phyloP scores from a whole-genome alignment of 2,113 vertebrate species.

The Arothron firmamentum region DNA sequence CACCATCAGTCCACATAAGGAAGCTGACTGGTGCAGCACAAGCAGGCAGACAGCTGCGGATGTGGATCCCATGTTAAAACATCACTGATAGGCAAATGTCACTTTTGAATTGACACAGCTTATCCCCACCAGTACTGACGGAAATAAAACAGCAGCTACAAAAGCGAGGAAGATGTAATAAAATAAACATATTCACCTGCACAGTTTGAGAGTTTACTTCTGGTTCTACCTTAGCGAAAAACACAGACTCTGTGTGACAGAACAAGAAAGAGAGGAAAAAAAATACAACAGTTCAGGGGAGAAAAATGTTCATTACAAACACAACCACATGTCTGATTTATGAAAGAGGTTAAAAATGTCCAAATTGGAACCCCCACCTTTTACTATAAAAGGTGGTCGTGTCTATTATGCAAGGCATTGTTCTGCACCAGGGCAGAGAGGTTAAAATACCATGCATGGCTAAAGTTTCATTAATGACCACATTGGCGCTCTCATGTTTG shows the following conservation, averaged over 20 bases:
- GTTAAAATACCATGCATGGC: conserved; percentile 48
- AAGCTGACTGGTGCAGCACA: too few relatives aligned
- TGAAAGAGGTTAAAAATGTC: background rate
- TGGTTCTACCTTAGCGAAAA: conserved; percentile 19
- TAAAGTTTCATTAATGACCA: conserved; percentile 51
- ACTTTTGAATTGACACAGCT: background rate
- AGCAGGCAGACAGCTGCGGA: too few relatives aligned
- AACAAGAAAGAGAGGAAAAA: background rate
- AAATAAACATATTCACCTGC: conserved; percentile 41
- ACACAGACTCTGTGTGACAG: conserved; percentile 27
- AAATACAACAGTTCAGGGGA: background rate
- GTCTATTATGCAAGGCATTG: conserved; percentile 26
- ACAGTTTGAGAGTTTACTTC: conserved; percentile 18
- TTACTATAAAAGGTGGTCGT: conserved; percentile 42
- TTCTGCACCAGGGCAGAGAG: conserved; percentile 15
- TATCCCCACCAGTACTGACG: too few relatives aligned
- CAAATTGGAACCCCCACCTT: conserved; percentile 19
- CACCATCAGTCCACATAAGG: too few relatives aligned
- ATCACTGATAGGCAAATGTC: background rate
- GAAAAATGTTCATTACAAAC: background rate
- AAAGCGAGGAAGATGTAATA: too few relatives aligned
- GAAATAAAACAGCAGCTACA: too few relatives aligned
- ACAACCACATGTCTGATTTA: background rate
- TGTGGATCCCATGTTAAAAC: too few relatives aligned
- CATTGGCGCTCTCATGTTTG: conserved; percentile 25